Base-by-base conservation (phyloP, 2,113 vertebrate genomes). In the Actinemys pallida region DNA sequence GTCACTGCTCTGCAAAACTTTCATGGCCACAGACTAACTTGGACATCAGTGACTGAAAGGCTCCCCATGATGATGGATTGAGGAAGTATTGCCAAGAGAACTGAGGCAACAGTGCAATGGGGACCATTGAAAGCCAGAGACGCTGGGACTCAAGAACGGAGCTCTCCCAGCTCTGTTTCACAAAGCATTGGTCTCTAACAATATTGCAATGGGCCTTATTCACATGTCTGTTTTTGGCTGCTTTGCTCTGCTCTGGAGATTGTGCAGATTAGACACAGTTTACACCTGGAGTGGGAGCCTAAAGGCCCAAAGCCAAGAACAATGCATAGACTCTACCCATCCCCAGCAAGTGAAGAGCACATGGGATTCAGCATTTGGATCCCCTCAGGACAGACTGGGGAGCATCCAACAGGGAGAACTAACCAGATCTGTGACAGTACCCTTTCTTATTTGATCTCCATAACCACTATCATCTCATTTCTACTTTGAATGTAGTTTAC, bases 381-480 rank as follows among this genome's bases (percentile, higher is more conserved):
- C 31, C 29, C 29, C 29, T 31, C 59, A 35, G 59, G 59, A 62
- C 29, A 62, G 59, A n/a, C 8, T n/a, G 35, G 16, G 31, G 62
- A 69, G 9, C 35, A 19, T 97, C 91, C 72, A 69, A 83, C 17
- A n/a, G 8, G 62, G 35, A 69, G 62, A n/a, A n/a, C 62, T 69
- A n/a, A 69, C 17, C 4, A 69, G 17, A 69, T 69, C 17, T 31
- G 35, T 69, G 14, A 69, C 62, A 69, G 35, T n/a, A 84, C 17
- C n/a, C 13, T 95, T 82, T 92, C 54, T 50, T 90, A 62, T 86
- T 95, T 94, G 91, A 85, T 92, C 39, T 90, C 59, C 87, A 69
- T 69, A 76, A 47, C 76, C 49, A 95, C 19, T 24, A 86, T 94
- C 92, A 81, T 79, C 76, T 54, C 59, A 69, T 69, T 69, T 69